Conservation (phyloP, 2,888 invertebrate genomes). For the Lumbricus terrestris region DNA sequence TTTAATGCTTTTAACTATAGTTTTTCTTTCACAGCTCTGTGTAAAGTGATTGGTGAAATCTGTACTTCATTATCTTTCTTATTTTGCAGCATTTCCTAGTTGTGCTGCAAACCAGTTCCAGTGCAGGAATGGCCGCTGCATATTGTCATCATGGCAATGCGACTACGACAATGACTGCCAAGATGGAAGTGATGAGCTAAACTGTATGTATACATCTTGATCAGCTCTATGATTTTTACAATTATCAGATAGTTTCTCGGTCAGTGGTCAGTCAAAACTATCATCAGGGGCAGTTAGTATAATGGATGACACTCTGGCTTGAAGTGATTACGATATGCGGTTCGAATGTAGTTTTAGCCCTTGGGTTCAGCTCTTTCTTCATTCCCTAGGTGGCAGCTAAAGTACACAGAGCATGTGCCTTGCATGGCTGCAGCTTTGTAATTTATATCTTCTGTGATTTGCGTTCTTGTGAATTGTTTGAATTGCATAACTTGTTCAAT, state of each 20-base stretch:
- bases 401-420: no score
- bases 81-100: neutral
- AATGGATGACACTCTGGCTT: no score
- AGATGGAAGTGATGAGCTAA: constrained; percentile 48
- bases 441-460: no score
- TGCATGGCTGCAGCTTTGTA: no score
- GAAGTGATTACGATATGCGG: no score
- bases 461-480: no score
- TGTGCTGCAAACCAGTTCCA: constrained; percentile 21
- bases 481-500: no score
- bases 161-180: constrained; percentile 47
- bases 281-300: no score
- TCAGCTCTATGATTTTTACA: neutral
- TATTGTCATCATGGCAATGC: constrained; percentile 43
- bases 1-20: neutral
- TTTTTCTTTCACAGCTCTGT: neutral
- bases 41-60: neutral
- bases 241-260: neutral
- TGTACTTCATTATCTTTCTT: neutral
- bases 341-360: no score
- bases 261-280: neutral
- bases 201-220: constrained; percentile 38
- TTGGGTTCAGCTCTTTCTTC: no score
- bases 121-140: constrained; percentile 49
- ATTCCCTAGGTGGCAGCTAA: no score